Conservation (phyloP, 2,888 invertebrate genomes). For the Noctuana brunneofusca region DNA sequence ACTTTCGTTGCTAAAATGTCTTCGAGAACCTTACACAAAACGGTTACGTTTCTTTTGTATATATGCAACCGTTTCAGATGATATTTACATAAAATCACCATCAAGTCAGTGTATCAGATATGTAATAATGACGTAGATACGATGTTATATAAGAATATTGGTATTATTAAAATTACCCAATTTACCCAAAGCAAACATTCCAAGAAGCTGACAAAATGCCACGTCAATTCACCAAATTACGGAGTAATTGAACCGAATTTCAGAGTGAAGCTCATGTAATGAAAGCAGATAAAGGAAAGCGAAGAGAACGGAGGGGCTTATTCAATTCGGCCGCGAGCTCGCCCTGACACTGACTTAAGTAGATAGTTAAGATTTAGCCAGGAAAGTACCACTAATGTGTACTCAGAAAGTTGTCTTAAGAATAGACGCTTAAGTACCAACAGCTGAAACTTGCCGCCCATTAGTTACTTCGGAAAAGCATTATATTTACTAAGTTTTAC, state of each 20-base stretch:
- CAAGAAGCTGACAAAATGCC: constrained; percentile 73
- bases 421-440: constrained; percentile 76
- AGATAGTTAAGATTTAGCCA: constrained; percentile 77
- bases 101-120: too few relatives aligned
- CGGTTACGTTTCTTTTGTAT: too few relatives aligned
- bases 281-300: constrained; percentile 73
- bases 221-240: constrained; percentile 74
- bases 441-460: constrained; percentile 71
- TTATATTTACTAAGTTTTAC: constrained; percentile 69
- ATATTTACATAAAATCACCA: too few relatives aligned
- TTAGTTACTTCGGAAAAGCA: constrained; percentile 76
- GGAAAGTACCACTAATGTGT: constrained; percentile 75
- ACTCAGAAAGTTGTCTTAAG: constrained; percentile 76
- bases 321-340: constrained; percentile 69
- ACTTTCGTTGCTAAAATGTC: constrained; percentile 27
- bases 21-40: too few relatives aligned
- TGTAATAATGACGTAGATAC: not conserved
- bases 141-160: too few relatives aligned
- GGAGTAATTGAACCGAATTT: constrained; percentile 76
- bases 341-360: constrained; percentile 73
- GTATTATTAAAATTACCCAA: constrained; percentile 31
- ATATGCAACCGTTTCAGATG: too few relatives aligned
- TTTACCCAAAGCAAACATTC: constrained; percentile 55
- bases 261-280: constrained; percentile 74
- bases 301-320: constrained; percentile 63